Conservation (phyloP, 2,888 invertebrate species). For the Agapostemon virescens region DNA sequence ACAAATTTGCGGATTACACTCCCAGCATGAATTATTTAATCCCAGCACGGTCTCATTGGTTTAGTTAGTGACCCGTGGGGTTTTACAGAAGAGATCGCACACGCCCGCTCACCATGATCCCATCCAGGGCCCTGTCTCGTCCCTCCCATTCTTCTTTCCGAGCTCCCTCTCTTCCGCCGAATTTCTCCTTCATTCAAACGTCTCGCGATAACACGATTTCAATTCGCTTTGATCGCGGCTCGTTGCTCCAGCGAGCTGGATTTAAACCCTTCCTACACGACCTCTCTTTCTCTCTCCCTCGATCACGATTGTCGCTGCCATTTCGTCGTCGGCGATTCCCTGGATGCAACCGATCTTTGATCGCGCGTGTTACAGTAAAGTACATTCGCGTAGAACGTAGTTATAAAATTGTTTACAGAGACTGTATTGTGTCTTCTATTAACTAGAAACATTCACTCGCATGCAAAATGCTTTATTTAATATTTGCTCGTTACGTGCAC, state of each 20-base stretch:
- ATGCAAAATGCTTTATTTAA: too few species aligned
- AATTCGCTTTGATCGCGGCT: slow-evolving; percentile 10
- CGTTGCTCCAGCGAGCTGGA: not conserved
- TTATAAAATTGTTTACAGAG: not conserved
- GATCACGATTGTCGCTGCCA: not conserved
- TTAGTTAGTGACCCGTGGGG: slow-evolving; percentile 74
- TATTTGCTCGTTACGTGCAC: too few species aligned
- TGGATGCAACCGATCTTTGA: not conserved
- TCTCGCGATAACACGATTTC: slow-evolving; percentile 11
- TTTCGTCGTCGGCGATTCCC: not conserved
- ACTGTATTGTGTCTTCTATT: too few species aligned
- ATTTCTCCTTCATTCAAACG: slow-evolving; percentile 11
- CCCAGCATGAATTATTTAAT: slow-evolving; percentile 79
- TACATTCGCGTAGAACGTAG: not conserved
- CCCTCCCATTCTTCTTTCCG: slow-evolving; percentile 28
- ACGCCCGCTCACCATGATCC: slow-evolving; percentile 67
- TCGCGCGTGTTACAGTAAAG: not conserved
- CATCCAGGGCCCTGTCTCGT: slow-evolving; percentile 41
- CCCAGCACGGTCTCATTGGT: slow-evolving; percentile 75
- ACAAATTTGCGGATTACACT: slow-evolving; percentile 79
- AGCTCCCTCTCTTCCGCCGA: not conserved
- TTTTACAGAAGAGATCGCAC: slow-evolving; percentile 68
- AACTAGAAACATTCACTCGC: too few species aligned
- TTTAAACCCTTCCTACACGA: not conserved
- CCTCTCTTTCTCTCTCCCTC: not conserved